phyloP scores from a whole-genome alignment of 2,888 invertebrate species.

The Hirtodrosophila trivittata region DNA sequence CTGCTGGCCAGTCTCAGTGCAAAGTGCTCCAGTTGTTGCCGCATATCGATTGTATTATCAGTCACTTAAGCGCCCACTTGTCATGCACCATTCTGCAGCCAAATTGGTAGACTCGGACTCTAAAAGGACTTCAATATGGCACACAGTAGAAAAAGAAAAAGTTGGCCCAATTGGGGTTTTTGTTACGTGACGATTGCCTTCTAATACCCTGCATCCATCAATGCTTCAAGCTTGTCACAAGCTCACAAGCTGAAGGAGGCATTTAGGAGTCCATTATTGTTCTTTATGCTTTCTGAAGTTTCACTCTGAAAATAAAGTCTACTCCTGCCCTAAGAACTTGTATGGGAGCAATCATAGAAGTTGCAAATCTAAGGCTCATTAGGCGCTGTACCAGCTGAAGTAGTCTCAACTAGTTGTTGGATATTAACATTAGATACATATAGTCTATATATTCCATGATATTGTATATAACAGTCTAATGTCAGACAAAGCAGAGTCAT shows the following conservation, averaged over 20 bases:
- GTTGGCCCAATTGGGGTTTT: constrained; percentile 57
- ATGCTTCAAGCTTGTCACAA: constrained; percentile 7
- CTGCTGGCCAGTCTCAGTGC: constrained; percentile 24
- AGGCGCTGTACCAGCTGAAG: too few species aligned
- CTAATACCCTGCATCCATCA: constrained; percentile 5
- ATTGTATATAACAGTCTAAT: too few species aligned
- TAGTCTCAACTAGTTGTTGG: too few species aligned
- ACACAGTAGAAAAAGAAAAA: not conserved
- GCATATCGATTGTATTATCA: constrained; percentile 67
- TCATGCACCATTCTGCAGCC: constrained; percentile 7
- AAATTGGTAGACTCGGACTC: constrained; percentile 12
- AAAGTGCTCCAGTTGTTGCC: constrained; percentile 38
- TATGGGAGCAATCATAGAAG: too few species aligned
- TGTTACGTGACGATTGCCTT: constrained; percentile 57
- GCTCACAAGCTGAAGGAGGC: too few species aligned
- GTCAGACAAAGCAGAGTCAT: too few species aligned
- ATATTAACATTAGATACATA: too few species aligned
- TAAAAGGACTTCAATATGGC: not conserved
- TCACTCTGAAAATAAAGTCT: too few species aligned
- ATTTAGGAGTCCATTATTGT: not conserved
- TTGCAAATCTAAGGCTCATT: too few species aligned
- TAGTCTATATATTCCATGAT: too few species aligned
- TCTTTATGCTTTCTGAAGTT: too few species aligned
- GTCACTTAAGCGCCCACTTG: constrained; percentile 54
- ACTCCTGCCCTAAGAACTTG: too few species aligned